These are phyloP conservation scores for Henicopernis longicauda DNA, from an alignment of 2,113 vertebrate genomes.

Conservation along the genomic window DNA sequence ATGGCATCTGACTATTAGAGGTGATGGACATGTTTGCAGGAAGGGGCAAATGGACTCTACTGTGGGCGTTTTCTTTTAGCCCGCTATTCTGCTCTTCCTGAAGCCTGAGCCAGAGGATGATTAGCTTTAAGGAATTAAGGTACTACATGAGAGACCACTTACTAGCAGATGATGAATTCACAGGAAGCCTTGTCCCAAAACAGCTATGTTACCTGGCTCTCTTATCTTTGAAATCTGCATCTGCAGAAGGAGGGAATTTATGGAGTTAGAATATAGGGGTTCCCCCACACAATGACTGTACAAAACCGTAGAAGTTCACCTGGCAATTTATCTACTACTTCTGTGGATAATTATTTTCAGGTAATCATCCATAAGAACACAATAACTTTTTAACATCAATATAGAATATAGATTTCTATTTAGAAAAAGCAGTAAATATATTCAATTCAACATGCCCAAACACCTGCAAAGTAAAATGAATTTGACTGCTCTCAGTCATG, in stretches of 20 bases:
- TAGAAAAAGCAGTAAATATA: not conserved
- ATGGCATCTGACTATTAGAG: not conserved
- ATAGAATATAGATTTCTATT: not conserved
- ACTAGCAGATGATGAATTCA: not conserved
- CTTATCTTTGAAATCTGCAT: not conserved
- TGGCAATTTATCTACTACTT: constrained; percentile 17
- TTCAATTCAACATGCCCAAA: not conserved
- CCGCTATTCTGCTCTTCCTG: not conserved
- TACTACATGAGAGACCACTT: not conserved
- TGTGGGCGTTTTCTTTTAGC: not conserved
- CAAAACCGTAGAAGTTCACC: constrained; percentile 6
- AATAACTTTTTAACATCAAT: constrained; percentile 13
- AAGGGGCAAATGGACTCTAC: not conserved
- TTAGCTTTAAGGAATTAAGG: not conserved
- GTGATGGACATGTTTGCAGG: not conserved
- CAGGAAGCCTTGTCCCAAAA: not conserved
- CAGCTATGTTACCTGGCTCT: not conserved
- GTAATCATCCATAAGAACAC: constrained; percentile 8
- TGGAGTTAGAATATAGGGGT: not conserved
- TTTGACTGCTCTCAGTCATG: not conserved
- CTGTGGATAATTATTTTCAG: constrained; percentile 41
- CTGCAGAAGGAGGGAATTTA: not conserved
- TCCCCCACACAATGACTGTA: not conserved
- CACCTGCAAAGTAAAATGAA: not conserved
- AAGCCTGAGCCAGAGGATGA: not conserved